Conservation (phyloP, 2,888 invertebrate species). For the Lepidonotus clava region DNA sequence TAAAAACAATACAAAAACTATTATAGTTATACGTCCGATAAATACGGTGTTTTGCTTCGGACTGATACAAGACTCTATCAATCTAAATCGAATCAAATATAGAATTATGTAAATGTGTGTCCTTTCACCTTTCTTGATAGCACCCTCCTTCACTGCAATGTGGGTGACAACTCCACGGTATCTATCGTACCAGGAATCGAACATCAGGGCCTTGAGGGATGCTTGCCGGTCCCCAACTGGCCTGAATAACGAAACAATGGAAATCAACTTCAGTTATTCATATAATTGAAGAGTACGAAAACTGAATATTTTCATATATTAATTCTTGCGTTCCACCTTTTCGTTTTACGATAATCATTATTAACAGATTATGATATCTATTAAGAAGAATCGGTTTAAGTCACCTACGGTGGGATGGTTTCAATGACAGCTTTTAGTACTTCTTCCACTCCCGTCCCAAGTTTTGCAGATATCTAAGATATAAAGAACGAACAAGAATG, state of each 20-base stretch:
- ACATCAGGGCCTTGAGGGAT: slow-evolving; percentile 90
- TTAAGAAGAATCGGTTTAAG: neutral
- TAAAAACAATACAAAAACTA: too few species aligned
- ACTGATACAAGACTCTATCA: too few species aligned
- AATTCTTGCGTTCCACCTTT: neutral
- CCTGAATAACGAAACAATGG: neutral
- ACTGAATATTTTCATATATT: neutral
- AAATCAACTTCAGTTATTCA: neutral
- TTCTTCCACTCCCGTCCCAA: slow-evolving; percentile 90
- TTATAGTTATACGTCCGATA: too few species aligned
- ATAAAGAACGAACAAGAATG: neutral
- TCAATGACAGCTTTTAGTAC: slow-evolving; percentile 90
- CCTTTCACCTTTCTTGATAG: slow-evolving; percentile 72
- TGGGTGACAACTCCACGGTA: slow-evolving; percentile 83
- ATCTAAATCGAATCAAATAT: too few species aligned
- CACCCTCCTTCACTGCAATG: slow-evolving; percentile 75
- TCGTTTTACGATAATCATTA: neutral
- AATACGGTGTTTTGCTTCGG: too few species aligned
- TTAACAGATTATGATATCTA: neutral
- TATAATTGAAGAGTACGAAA: neutral
- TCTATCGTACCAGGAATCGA: slow-evolving; percentile 96
- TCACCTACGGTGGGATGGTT: slow-evolving; percentile 85
- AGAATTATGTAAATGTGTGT: too few species aligned
- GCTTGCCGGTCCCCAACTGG: slow-evolving; percentile 72
- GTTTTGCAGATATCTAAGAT: slow-evolving; percentile 91